Conservation (phyloP, 2,888 invertebrate genomes). For the Cremastinae sp. region DNA sequence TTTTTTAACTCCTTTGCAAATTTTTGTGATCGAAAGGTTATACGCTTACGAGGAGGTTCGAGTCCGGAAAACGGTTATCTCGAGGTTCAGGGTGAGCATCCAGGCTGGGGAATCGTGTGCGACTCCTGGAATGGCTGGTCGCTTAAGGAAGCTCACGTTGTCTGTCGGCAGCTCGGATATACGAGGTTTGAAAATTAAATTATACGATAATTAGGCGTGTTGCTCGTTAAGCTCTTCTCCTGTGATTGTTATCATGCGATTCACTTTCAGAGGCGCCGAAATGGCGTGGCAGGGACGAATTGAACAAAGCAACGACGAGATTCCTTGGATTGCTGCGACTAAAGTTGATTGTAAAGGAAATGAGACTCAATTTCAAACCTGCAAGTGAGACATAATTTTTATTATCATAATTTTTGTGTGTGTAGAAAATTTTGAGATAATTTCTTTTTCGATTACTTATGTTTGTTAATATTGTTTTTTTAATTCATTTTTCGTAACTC, state of each 20-base stretch:
- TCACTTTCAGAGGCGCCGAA: constrained; percentile 80
- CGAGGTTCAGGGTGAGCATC: constrained; percentile 77
- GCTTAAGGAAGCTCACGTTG: constrained; percentile 80
- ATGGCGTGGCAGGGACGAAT: constrained; percentile 80
- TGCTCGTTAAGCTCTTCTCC: constrained; percentile 5
- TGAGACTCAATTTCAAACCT: constrained; percentile 79
- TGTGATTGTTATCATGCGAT: background rate
- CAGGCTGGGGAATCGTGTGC: constrained; percentile 82
- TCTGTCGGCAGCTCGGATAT: constrained; percentile 81
- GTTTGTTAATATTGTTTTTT: too few relatives aligned
- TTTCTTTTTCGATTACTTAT: too few relatives aligned
- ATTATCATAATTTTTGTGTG: too few relatives aligned
- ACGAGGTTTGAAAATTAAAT: constrained; percentile 73
- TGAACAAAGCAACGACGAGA: constrained; percentile 67
- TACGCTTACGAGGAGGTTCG: constrained; percentile 80
- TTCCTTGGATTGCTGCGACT: constrained; percentile 77
- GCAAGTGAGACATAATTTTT: constrained; percentile 70
- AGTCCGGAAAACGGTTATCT: constrained; percentile 80
- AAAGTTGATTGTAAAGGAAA: constrained; percentile 77
- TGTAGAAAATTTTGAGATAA: too few relatives aligned
- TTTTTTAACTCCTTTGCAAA: constrained; percentile 30
- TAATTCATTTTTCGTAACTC: too few relatives aligned
- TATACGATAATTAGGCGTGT: constrained; percentile 21
- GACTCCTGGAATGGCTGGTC: constrained; percentile 80
- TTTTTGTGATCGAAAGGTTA: constrained; percentile 67